Conservation (phyloP, 2,797 vertebrate species). For the Carduelis carduelis region DNA sequence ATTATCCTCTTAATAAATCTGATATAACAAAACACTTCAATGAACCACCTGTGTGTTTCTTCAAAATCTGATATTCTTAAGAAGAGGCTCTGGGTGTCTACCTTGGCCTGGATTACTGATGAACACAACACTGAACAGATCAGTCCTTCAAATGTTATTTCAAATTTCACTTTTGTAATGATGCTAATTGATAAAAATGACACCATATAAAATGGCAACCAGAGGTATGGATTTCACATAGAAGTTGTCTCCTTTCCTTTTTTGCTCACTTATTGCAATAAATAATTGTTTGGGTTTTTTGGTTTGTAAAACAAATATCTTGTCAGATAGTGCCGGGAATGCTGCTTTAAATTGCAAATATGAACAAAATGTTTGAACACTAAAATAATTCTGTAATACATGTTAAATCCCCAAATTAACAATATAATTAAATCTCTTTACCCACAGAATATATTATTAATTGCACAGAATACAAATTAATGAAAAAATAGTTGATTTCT, state of each 20-base stretch:
- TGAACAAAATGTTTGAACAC: background rate
- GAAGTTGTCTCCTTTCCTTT: background rate
- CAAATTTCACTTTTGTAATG: background rate
- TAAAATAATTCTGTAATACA: background rate
- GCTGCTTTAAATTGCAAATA: background rate
- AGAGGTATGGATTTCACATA: background rate
- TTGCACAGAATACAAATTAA: background rate
- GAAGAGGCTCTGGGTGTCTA: background rate
- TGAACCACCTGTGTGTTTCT: background rate
- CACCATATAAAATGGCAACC: background rate
- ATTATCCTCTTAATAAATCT: background rate
- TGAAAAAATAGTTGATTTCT: background rate
- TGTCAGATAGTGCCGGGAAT: background rate
- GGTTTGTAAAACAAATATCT: background rate
- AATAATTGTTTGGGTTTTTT: background rate
- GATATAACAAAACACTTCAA: background rate
- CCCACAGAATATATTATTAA: background rate
- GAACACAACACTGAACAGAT: background rate
- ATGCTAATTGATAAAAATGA: background rate
- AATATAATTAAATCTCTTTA: background rate
- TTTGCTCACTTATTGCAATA: background rate
- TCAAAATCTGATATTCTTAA: background rate
- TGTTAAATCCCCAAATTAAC: background rate
- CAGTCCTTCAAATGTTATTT: background rate
- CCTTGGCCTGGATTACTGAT: background rate